Conservation (phyloP, 2,888 invertebrate genomes). For the Steromphala cineraria region DNA sequence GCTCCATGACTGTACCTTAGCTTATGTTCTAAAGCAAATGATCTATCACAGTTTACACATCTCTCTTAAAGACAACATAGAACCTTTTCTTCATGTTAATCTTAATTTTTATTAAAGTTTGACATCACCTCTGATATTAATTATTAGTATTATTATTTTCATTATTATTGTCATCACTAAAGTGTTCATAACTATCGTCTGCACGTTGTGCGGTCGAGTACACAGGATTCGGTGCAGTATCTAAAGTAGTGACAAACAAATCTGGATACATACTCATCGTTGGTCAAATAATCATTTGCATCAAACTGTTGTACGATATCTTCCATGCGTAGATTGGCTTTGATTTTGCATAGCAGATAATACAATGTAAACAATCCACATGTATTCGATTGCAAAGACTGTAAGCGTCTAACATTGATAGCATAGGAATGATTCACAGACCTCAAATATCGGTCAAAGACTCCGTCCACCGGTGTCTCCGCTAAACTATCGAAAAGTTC, state of each 20-base stretch:
- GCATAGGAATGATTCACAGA: background rate
- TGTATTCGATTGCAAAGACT: background rate
- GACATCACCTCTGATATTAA: no score
- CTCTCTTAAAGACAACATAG: no score
- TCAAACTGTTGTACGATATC: background rate
- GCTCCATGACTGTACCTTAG: no score
- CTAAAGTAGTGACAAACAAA: background rate
- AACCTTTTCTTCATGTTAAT: no score
- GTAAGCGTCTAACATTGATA: background rate
- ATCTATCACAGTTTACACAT: no score
- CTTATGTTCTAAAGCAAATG: no score
- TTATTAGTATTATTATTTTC: no score
- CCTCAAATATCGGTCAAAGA: background rate
- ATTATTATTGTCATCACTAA: no score
- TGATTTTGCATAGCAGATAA: background rate
- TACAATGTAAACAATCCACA: background rate
- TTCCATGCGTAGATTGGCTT: background rate
- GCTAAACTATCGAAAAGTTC: background rate
- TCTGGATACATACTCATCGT: background rate
- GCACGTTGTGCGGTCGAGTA: no score
- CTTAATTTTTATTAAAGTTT: no score
- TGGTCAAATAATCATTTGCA: background rate
- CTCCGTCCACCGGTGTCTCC: background rate
- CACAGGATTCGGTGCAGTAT: background rate
- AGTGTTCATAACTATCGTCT: no score